Evolutionary conservation across 1,140 invertebrate species (phyloP), one percentile per base, ranked within the genome.

Genomic region (Chionoecetes opilio): DNA sequence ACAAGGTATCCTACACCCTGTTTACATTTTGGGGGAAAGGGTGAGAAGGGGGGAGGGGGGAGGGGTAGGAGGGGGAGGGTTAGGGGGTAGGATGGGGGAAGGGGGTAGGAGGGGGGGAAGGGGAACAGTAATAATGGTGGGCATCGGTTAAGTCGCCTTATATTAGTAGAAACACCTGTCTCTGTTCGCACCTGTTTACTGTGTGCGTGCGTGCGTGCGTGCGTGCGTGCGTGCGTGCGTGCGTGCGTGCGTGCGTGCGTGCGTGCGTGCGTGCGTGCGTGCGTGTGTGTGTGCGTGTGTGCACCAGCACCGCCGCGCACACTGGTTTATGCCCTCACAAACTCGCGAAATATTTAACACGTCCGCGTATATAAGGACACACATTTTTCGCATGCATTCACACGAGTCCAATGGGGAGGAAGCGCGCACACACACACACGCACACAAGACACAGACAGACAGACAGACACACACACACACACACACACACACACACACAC

Each of bases 311-410:
- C 63, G 63, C 63, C 63, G 63, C 63, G n/a, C 63, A 75, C 63
- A 75, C 63, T 75, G 6, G 21, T 75, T 75, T 75, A 75, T 75
- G 63, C n/a, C 63, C 63, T 75, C 63, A 75, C 63, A 75, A 75
- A 75, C 63, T 75, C 63, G 63, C 63, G 26, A 75, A 75, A 75
- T 75, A 75, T 75, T 75, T 75, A 75, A 75, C 63, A 75, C 63
- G 63, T 75, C 63, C 63, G 21, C 63, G 63, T 75, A 75, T 75
- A 75, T 75, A n/a, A 75, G 63, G 63, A 75, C 63, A 75, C 21
- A 75, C 63, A 75, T 75, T 75, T 75, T 75, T 75, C 63, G 63
- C 63, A 75, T 75, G 63, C 63, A 75, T 75, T 75, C 63, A n/a
- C 63, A 75, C 21, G 63, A 26, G 63, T n/a, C 63, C 63, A 75